Base-by-base conservation (phyloP, 2,888 invertebrate species). In the Stenichneumon culpator region DNA sequence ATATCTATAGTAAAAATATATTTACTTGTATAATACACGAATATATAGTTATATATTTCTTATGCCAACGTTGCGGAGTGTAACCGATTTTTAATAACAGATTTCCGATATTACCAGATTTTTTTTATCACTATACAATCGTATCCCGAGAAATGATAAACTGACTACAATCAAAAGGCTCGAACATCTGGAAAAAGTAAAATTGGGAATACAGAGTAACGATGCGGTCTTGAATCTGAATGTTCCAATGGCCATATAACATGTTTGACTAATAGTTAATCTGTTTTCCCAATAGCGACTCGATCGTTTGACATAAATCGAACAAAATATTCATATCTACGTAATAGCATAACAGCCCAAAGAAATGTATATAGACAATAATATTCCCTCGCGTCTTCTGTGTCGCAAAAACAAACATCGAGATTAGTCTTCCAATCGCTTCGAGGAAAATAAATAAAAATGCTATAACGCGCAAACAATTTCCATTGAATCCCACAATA, bases 1-100 rank as follows among this genome's bases (percentile, higher is more conserved):
- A 79, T 67, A 79, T 65, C 28, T 74, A 78, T 73, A 63, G 25
- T 57, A 57, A 69, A 78, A 86, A 87, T 54, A 60, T 82, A 77
- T 73, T 79, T 77, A 77, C 63, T 79, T 57, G 70, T 68, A 57
- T 70, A 79, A 87, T 82, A 87, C 69, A 87, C 70, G 80, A 54
- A 83, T 28, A 86, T 80, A 80, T 72, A 75, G 79, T 86, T 80
- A 86, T 68, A 75, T 39, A 75, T 81, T 85, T 75, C 74, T 72
- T 74, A 83, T 57, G 60, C 70, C 70, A 39, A 32, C 57, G 25
- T 57, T 57, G 57, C 57, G 25, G 57, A 57, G 25, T 57, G 57
- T 57, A 57, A 57, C 14, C 57, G 25, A 25, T 57, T 57, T 57
- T 57, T 3, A 57, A 25, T 25, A 57, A 57, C 25, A 57, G 22